Evolutionary conservation across 92 coral and sea anemone genomes (phyloP), one percentile per base, ranked within the genome.

Genomic region (Plumapathes pennacea): DNA sequence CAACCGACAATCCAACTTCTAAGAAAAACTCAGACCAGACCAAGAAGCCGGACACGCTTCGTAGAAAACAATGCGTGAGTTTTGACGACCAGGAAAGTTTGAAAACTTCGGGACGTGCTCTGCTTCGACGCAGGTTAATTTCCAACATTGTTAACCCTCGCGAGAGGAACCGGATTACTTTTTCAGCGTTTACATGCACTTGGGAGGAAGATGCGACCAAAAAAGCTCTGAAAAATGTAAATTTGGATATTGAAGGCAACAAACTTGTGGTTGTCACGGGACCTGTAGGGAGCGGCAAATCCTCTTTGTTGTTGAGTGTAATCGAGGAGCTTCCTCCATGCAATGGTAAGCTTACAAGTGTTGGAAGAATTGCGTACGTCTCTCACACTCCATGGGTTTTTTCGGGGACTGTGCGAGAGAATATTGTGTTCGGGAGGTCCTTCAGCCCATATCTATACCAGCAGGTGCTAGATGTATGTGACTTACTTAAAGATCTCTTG

Each of bases 311-410:
- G 4, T 1, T 22, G 3, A 28, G 44, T 13, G 17, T 63, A 13
- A 32, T 63, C 3, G 30, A 33, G 25, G 71, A 63, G n/a, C 62
- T 63, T 33, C 71, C 71, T 6, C 15, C 27, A 6, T 17, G 24
- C 19, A 19, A 33, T n/a, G 71, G 71, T 21, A n/a, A 50, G 10
- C n/a, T 63, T 9, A 18, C 14, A 8, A 19, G 7, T 10, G 11
- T 20, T 0, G 71, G 71, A 31, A 14, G 0, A 0, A 20, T 63
- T 8, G 44, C 42, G 15, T 48, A 46, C 20, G 45, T 22, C 25
- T 41, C 71, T 31, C 71, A 63, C 20, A 31, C 30, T 6, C 17
- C 71, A 5, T 63, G 71, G 71, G 18, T 63, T 13, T 47, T 63
- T 24, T 27, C 71, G 1, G 71, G 71, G 11, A 49, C 71, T 0